Evolutionary conservation across 1,140 invertebrate species (phyloP).

Genomic region (Drosophila truncata): DNA sequence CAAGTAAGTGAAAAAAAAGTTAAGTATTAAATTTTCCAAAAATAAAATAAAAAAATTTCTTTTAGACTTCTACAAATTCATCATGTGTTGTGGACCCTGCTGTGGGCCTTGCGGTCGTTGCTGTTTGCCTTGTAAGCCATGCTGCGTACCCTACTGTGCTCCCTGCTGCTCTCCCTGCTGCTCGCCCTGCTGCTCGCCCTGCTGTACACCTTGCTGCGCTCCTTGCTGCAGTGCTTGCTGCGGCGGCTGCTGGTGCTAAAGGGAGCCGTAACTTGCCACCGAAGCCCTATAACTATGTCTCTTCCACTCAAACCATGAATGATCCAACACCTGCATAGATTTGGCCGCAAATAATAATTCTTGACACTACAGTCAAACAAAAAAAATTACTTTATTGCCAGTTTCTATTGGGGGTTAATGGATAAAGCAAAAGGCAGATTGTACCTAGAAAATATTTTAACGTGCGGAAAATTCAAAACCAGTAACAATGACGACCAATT

Average conservation of each 20-base stretch:
- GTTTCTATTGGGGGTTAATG: neutral
- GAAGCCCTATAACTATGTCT: no score
- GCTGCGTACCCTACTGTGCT: conserved; percentile 14
- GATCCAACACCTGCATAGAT: neutral
- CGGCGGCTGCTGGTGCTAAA: conserved; percentile 20
- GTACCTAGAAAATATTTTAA: no score
- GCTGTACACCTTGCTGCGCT: conserved; percentile 13
- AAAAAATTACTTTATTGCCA: neutral
- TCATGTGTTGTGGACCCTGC: conserved; percentile 43
- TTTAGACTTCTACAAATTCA: conserved; percentile 21
- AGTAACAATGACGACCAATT: no score
- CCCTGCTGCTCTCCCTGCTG: neutral
- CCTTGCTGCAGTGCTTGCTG: conserved; percentile 15
- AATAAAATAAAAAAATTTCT: neutral
- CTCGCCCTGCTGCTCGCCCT: conserved; percentile 3
- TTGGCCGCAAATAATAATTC: conserved; percentile 1
- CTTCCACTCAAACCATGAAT: neutral
- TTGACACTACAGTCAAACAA: neutral
- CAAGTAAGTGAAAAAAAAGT: neutral
- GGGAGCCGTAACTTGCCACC: no score
- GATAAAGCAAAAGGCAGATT: no score
- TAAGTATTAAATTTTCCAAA: accelerated
- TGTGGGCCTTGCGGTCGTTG: conserved; percentile 33
- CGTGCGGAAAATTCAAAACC: no score
- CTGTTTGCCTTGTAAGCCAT: conserved; percentile 6